Percentiles rank a stretch among this genome's conserved stretches.
Evolutionary conservation across 2,888 invertebrate genomes (phyloP).

Genomic region (Siphlonurus alternatus): DNA sequence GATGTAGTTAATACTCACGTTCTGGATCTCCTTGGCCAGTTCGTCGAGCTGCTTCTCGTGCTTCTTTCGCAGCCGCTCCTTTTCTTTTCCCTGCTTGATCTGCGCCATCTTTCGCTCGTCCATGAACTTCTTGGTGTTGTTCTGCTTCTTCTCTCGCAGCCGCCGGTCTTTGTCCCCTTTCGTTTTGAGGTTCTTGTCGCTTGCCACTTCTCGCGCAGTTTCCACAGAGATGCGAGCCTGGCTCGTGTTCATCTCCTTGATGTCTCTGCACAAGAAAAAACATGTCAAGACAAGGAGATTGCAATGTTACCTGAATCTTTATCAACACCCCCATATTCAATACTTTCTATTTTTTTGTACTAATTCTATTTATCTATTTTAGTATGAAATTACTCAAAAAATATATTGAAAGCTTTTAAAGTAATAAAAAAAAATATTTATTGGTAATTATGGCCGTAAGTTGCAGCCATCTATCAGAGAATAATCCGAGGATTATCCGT

Average conservation of each 20-base stretch:
- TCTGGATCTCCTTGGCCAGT: conserved; percentile 71
- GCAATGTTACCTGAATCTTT: too few species aligned
- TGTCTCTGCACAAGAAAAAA: conserved; percentile 68
- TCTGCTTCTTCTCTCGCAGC: conserved; percentile 87
- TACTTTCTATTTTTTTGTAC: too few species aligned
- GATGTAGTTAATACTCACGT: conserved; percentile 38
- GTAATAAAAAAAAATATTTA: too few species aligned
- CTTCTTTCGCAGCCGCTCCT: conserved; percentile 75
- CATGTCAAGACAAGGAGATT: conserved; percentile 9
- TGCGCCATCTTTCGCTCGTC: conserved; percentile 80
- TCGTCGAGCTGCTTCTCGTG: conserved; percentile 89
- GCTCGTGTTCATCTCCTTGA: conserved; percentile 85
- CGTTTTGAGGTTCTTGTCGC: conserved; percentile 88
- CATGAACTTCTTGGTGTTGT: conserved; percentile 93
- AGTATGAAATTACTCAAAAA: too few species aligned
- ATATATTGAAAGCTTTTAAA: conserved; percentile 5
- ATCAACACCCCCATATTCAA: too few species aligned
- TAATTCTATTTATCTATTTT: too few species aligned
- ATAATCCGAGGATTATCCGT: too few species aligned
- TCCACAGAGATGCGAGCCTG: conserved; percentile 96
- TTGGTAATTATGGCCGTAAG: too few species aligned
- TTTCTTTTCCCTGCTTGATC: conserved; percentile 81
- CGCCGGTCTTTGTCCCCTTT: conserved; percentile 93
- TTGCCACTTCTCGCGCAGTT: conserved; percentile 86
- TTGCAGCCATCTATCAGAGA: too few species aligned